Evolutionary conservation across 2,888 invertebrate species (phyloP).

Genomic region (Pyrochroa serraticornis): DNA sequence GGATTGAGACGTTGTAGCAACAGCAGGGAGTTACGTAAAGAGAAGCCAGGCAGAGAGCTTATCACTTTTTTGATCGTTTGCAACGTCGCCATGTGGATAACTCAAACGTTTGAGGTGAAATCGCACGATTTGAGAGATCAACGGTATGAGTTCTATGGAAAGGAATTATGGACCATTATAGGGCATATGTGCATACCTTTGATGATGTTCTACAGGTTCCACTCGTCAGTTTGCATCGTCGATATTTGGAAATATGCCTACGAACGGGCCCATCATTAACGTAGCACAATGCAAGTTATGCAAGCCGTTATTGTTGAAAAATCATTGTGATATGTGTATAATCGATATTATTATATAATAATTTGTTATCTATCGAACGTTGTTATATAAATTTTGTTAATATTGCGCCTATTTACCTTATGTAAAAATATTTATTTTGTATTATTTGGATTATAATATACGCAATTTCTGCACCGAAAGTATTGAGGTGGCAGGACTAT

Average conservation of each 20-base stretch:
- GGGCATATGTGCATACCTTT: constrained; percentile 76
- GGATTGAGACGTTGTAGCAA: constrained; percentile 77
- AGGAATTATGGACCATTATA: constrained; percentile 73
- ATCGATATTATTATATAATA: not conserved
- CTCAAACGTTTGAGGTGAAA: constrained; percentile 72
- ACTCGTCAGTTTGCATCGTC: constrained; percentile 78
- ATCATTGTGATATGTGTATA: not conserved
- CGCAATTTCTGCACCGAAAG: not conserved
- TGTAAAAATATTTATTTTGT: constrained; percentile 10
- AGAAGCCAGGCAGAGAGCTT: constrained; percentile 76
- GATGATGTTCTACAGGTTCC: constrained; percentile 79
- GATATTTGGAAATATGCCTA: constrained; percentile 82
- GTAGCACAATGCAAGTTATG: too few species aligned
- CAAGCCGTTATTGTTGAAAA: not conserved
- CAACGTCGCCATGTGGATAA: constrained; percentile 79
- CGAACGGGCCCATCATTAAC: constrained; percentile 60
- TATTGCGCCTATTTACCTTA: not conserved
- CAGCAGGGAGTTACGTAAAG: constrained; percentile 64
- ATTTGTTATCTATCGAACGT: not conserved
- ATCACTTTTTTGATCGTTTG: constrained; percentile 77
- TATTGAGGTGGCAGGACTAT: not conserved
- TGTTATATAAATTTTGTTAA: not conserved
- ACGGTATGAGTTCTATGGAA: constrained; percentile 72
- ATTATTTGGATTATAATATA: constrained; percentile 6
- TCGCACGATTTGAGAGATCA: constrained; percentile 61